Base-by-base conservation (phyloP, 2,888 invertebrate species). In the Pterostichus niger region DNA sequence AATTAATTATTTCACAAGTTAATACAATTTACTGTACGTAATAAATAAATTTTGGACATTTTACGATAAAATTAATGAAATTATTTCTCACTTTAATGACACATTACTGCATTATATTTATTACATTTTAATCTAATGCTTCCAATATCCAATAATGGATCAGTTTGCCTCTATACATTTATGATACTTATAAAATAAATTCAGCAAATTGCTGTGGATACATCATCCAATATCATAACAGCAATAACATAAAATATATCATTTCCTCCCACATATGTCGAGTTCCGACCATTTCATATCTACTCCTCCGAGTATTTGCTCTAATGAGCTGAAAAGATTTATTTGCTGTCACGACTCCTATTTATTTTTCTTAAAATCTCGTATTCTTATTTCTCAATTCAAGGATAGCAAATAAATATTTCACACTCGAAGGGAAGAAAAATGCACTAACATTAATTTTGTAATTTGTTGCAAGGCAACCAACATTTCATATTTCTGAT, bases 231-330 rank as follows among this genome's bases (percentile, higher is more conserved):
- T 71, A 71, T 71, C 40, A 44, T 44, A 71, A 44, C 68, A 71
- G 68, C 40, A 71, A 44, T 11, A 64, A 64, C 64, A 64, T 64
- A 71, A 71, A 71, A 71, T 71, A 71, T 71, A 71, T 71, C 68
- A 71, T 71, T 71, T 71, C 68, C 68, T 13, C 68, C 68, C 68
- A 71, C 68, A 46, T 40, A 71, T 44, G 5, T 71, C 44, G 9
- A 40, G 68, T 71, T 44, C 68, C 56, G 15, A 56, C 15, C 44
- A 44, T 17, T 44, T 71, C 68, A 44, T 44, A 11, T 10, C 17
- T 13, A 44, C 44, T 71, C 68, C 17, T 13, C 7, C 40, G 68
- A 44, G 68, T 71, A 71, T 71, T 71, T 71, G 68, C 68, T 71
- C 44, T 71, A 71, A 71, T 71, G 68, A 71, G 68, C 44, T 71